These are phyloP conservation scores for Rhabdophis nuchalis DNA, from an alignment of 2,797 vertebrate genomes.

Conservation along the genomic window DNA sequence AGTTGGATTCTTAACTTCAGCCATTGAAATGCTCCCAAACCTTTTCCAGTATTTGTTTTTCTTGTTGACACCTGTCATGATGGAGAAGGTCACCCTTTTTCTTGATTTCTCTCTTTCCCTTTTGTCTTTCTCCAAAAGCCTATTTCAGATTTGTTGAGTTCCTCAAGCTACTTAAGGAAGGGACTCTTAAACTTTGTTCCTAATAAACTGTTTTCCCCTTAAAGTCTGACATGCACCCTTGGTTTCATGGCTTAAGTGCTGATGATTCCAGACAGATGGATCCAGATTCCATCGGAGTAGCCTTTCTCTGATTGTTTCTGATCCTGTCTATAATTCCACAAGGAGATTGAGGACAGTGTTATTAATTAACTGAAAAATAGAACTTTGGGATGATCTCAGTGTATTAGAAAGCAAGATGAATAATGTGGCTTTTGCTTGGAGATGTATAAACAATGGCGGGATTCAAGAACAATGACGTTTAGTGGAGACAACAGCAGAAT, in stretches of 20 bases:
- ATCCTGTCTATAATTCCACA: neutral
- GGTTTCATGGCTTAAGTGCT: constrained; percentile 45
- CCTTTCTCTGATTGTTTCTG: constrained; percentile 6
- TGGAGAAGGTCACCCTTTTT: constrained; percentile 37
- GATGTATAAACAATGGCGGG: neutral
- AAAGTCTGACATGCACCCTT: constrained; percentile 44
- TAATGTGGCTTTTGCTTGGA: neutral
- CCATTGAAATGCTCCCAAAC: neutral
- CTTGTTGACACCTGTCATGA: constrained; percentile 20
- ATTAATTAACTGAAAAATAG: neutral
- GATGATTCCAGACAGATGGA: constrained; percentile 55
- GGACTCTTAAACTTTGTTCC: constrained; percentile 3
- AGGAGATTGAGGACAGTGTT: neutral
- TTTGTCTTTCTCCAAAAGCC: neutral
- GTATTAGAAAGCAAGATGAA: neutral
- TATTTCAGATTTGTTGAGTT: constrained; percentile 24
- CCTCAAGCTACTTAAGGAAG: constrained; percentile 42
- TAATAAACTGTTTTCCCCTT: constrained; percentile 46
- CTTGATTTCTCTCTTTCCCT: neutral
- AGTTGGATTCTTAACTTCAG: constrained; percentile 8
- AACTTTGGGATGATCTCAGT: neutral
- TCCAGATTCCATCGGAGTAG: neutral
- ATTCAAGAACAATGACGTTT: neutral
- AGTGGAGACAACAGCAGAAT: neutral
- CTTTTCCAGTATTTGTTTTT: constrained; percentile 21